Evolutionary conservation across 2,888 invertebrate species (phyloP).

Genomic region (Agrochola litura): DNA sequence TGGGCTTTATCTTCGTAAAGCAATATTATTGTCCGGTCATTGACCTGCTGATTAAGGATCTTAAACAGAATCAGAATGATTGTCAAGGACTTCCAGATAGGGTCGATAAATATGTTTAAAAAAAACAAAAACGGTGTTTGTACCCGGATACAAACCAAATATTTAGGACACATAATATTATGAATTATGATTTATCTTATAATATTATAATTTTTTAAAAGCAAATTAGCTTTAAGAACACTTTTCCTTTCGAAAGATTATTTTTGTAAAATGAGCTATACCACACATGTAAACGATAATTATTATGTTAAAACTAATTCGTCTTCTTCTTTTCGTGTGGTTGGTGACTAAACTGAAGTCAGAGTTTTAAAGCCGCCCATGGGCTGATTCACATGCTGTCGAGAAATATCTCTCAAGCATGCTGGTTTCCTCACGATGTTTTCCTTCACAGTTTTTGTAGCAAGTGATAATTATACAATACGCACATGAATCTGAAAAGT

Average conservation of each 20-base stretch:
- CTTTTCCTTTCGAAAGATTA: not conserved
- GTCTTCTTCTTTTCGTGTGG: too few species aligned
- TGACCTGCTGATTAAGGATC: conserved; percentile 30
- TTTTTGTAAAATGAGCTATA: not conserved
- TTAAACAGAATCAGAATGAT: conserved; percentile 10
- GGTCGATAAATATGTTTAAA: conserved; percentile 7
- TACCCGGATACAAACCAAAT: not conserved
- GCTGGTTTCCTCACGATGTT: too few species aligned
- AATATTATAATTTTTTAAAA: too few species aligned
- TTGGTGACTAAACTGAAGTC: too few species aligned
- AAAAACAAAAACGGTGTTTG: not conserved
- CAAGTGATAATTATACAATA: too few species aligned
- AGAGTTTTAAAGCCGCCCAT: too few species aligned
- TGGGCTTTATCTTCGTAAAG: not conserved
- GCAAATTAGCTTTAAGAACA: too few species aligned
- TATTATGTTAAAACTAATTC: not conserved
- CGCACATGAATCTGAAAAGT: too few species aligned
- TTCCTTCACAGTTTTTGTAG: too few species aligned
- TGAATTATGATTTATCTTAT: not conserved
- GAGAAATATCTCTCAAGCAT: too few species aligned
- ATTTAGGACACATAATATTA: not conserved
- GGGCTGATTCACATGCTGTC: too few species aligned
- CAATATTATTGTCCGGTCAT: conserved; percentile 12
- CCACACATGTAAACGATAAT: not conserved
- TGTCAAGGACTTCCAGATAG: conserved; percentile 14